Evolutionary conservation across 2,113 vertebrate genomes (phyloP), one percentile per base, ranked within the genome.

Genomic region (Gobio gobio): DNA sequence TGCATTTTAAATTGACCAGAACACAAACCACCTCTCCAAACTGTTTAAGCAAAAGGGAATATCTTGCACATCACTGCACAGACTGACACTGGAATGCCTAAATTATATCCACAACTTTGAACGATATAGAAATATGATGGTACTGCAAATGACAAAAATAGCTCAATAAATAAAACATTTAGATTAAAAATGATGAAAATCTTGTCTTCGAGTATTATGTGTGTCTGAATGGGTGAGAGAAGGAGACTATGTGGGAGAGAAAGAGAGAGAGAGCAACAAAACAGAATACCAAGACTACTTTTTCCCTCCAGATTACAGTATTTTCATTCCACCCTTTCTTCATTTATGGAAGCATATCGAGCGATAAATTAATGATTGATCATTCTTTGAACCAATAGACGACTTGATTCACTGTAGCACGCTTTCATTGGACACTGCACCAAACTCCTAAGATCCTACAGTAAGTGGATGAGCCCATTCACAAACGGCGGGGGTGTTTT

Each of bases 381-480:
- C 92, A 93, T 87, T 90, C 83, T 81, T 89, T 88, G 91, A 92
- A 90, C 97, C 97, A 97, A 97, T 97, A 91, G 91, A 90, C 89
- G 89, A 87, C 93, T 86, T 90, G 88, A 91, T 91, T 94, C 89
- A 58, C 90, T 85, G 87, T 88, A 88, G 88, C 85, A 82, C 73
- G 40, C 92, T 89, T 92, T 91, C 94, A 97, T 97, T 97, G 96
- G 97, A 85, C 90, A 89, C 83, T 84, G 86, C 87, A 89, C 90
- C 93, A 93, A 93, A 92, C 92, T 82, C 82, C 66, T 83, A 33
- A 92, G 91, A 93, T 94, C 93, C 93, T 93, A 93, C 94, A 92
- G 93, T 92, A 93, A 93, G 95, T 93, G 96, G 97, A 96, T 93
- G 94, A 95, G 94, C 92, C 96, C 96, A 97, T 96, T 97, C 93